Base-by-base conservation (phyloP, 2,113 vertebrate species). In the Crotalus tigris region DNA sequence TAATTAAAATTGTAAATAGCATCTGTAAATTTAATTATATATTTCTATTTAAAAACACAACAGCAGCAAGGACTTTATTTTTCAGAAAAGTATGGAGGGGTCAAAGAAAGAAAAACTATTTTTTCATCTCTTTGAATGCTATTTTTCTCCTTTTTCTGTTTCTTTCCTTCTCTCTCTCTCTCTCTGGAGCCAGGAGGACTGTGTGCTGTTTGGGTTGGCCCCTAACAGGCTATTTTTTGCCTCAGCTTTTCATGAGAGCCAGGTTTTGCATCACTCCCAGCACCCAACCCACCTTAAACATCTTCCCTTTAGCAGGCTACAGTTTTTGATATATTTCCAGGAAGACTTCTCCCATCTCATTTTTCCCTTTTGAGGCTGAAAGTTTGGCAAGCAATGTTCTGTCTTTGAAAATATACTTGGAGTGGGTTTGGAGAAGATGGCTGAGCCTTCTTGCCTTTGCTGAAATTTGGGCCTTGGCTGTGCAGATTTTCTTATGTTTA, bases 1-100 rank as follows among this genome's bases (percentile, higher is more conserved):
- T 98, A 98, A 98, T 98, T 97, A 98, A 97, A 97, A 97, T 91
- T 99, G 98, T 99, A 99, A 98, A 99, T 99, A 99, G 96, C 96
- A 96, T 98, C 98, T 99, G 98, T 99, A 98, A 98, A 98, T 97
- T 96, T 98, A 98, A 98, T 98, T 97, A 98, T 98, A 98, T 98
- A 98, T 98, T 98, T 98, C 97, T 99, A 98, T 98, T 99, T 98
- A 97, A 98, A 97, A 92, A 58, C 44, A 93, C 21, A 64, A 87
- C n/a, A 54, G 57, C 88, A 59, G 92, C 75, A 90, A 46, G 6
- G 85, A 39, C 75, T 39, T 81, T 81, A 81, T 81, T 81, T 81
- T 91, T 92, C 91, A 91, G 89, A 92, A 93, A 69, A 91, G 53
- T 61, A 17, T 5, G 81, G 29, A 69, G 85, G 26, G 29, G 12